Conservation (phyloP, 2,113 vertebrate species). For the Hystrix cristata region DNA sequence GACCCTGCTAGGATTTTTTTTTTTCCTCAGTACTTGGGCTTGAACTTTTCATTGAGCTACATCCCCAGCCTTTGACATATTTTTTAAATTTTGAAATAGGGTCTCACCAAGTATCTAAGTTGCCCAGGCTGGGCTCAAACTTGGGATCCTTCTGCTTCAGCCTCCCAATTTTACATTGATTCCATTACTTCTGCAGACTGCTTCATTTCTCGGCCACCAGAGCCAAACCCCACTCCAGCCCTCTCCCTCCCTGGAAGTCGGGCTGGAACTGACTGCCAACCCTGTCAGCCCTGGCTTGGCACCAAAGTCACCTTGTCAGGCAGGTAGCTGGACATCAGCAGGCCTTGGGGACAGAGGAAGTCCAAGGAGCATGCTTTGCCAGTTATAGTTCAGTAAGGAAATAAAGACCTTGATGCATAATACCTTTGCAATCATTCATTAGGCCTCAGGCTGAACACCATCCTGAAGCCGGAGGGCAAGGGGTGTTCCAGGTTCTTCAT, state of each 20-base stretch:
- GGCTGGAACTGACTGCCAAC: neutral
- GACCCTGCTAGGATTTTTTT: neutral
- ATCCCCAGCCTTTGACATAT: neutral
- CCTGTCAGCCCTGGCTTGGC: neutral
- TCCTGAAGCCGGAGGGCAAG: too few species aligned
- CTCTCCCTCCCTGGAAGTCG: neutral
- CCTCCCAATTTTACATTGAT: neutral
- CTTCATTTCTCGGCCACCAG: neutral
- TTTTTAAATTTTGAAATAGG: neutral
- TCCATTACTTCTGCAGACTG: neutral
- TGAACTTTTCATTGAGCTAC: neutral
- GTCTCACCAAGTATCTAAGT: neutral
- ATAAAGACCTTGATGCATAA: neutral
- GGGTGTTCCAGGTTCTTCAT: too few species aligned
- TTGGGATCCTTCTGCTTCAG: neutral
- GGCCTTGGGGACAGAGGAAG: neutral
- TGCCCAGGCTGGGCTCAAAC: neutral
- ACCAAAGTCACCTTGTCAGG: neutral
- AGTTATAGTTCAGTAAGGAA: neutral
- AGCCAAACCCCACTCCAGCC: neutral
- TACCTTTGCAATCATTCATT: neutral
- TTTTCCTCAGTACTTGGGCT: neutral
- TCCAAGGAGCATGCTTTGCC: neutral
- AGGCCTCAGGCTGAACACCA: neutral
- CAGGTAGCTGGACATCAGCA: neutral